phyloP scores from a whole-genome alignment of 2,888 invertebrate genomes.

The Auanema sp. region DNA sequence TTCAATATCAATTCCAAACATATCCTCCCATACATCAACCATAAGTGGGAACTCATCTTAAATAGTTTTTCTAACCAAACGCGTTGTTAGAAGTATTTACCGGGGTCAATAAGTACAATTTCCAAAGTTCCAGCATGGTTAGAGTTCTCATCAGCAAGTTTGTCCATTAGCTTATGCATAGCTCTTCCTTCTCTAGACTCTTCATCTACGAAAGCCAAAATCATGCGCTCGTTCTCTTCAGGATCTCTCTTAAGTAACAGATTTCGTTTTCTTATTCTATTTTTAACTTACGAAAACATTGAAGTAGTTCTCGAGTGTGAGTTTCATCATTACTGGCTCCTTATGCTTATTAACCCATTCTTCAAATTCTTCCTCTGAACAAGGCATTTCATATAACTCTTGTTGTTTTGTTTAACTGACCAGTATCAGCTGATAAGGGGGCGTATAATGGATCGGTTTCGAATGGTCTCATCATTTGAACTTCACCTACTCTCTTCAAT shows the following conservation, averaged over 20 bases:
- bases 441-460: constrained; percentile 63
- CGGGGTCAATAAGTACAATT: constrained; percentile 63
- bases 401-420: background rate
- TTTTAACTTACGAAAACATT: constrained; percentile 60
- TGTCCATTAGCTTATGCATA: constrained; percentile 60
- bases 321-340: constrained; percentile 64
- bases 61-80: constrained; percentile 1
- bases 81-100: constrained; percentile 19
- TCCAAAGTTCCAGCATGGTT: constrained; percentile 64
- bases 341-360: constrained; percentile 64
- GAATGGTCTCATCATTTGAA: constrained; percentile 63
- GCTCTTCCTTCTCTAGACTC: constrained; percentile 63
- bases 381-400: constrained; percentile 19
- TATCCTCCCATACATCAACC: constrained; percentile 65
- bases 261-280: background rate
- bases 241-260: constrained; percentile 54
- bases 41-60: constrained; percentile 64
- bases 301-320: constrained; percentile 63
- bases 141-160: constrained; percentile 63
- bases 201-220: constrained; percentile 63
- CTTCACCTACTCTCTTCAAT: constrained; percentile 61
- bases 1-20: constrained; percentile 65
- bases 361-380: constrained; percentile 64
- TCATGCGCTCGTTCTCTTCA: constrained; percentile 63
- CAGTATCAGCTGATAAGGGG: constrained; percentile 50